A percentile compares a stretch with the other conserved stretches of the same genome.
Conservation (phyloP, 1,140 invertebrate species). For the Habropoda laboriosa region DNA sequence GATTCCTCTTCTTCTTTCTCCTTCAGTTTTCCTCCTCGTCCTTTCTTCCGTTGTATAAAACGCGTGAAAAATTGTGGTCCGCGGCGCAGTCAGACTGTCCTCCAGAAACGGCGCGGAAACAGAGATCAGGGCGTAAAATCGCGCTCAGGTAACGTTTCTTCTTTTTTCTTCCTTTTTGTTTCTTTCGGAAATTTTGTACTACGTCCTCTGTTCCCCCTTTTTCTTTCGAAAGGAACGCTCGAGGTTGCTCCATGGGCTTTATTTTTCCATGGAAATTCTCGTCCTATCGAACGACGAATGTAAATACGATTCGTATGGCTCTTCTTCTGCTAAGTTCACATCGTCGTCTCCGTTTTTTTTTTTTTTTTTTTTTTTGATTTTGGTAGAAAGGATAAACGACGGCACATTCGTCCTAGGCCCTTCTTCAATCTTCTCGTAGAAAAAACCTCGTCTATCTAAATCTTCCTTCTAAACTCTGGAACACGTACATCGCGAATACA, state of each 20-base stretch:
- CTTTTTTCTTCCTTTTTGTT: neutral
- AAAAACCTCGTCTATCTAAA: neutral
- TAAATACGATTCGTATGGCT: neutral
- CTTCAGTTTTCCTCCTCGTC: neutral
- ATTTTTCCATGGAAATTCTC: neutral
- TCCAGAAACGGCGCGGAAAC: neutral
- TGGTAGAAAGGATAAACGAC: neutral
- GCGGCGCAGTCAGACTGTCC: neutral
- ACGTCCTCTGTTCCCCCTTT: neutral
- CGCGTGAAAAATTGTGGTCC: slow-evolving; percentile 24
- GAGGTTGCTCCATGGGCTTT: neutral
- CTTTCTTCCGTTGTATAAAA: slow-evolving; percentile 5
- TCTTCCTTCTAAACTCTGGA: neutral
- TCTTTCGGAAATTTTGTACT: slow-evolving; percentile 43
- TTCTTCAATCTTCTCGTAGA: neutral
- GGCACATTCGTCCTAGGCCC: neutral
- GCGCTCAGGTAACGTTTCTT: neutral
- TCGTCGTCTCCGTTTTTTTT: too few species aligned
- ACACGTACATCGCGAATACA: neutral
- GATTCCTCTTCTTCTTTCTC: too few species aligned
- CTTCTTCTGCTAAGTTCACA: too few species aligned
- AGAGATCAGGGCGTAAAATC: neutral
- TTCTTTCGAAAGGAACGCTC: neutral
- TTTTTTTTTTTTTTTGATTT: too few species aligned
- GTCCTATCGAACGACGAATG: neutral